Evolutionary conservation across 2,113 vertebrate species (phyloP), one percentile per base, ranked within the genome.

Genomic region (Megaleporinus macrocephalus): DNA sequence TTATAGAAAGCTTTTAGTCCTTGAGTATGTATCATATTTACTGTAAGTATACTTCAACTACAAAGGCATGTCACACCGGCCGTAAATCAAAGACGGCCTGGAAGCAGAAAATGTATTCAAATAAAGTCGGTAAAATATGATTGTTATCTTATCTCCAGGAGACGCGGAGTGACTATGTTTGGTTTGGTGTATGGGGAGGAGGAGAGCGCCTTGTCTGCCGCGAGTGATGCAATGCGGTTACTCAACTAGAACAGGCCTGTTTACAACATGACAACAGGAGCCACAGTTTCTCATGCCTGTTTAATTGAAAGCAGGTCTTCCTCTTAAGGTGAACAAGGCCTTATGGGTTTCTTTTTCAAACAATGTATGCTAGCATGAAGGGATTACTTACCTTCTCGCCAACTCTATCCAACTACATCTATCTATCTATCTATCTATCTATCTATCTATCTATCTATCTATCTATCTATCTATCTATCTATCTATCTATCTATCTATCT

Each of bases 1-100:
- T 95, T 94, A 94, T 94, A 93, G 91, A 92, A 94, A 93, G 94
- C 94, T 95, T 95, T 95, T 94, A 95, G 94, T 89, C 90, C 88
- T 84, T 87, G 93, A 90, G 92, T 93, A 93, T 95, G 93, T 94
- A 94, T 95, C 94, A 95, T 94, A 95, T 95, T 94, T 94, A 94
- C 93, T 93, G 93, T 94, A 94, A 94, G 93, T 93, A 92, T 91
- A 94, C 93, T 94, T 94, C 92, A 94, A 94, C 92, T 90, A 90
- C 88, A 89, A 83, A 86, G 80, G 74, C 88, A 84, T 87, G 77
- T 89, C 93, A 92, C 91, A 84, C 88, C 36, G 84, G 87, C 80
- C 7, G 59, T 82, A 88, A 92, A 92, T 86, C 85, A 89, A 89
- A 85, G 85, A 61, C 85, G 79, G 86, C 86, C 88, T 51, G 82